phyloP scores from a whole-genome alignment of 2,888 invertebrate species.

The Dilophus febrilis region DNA sequence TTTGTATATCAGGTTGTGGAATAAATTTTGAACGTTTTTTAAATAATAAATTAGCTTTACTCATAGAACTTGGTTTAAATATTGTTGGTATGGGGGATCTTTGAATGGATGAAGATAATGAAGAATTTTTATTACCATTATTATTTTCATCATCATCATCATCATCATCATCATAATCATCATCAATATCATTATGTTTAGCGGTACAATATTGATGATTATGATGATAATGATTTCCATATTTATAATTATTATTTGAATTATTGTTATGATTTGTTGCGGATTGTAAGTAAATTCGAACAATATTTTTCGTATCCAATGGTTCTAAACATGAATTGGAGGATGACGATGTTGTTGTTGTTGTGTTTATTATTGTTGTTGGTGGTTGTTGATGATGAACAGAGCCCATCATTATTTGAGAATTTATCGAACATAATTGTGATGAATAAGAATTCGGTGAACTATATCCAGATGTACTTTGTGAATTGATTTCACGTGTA shows the following conservation, averaged over 20 bases:
- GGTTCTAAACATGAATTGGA: slow-evolving; percentile 9
- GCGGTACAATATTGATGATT: too few species aligned
- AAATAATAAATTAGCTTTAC: slow-evolving; percentile 10
- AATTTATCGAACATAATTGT: slow-evolving; percentile 1
- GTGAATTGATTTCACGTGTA: slow-evolving; percentile 19
- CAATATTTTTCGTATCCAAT: slow-evolving; percentile 12
- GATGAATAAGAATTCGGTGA: slow-evolving; percentile 31
- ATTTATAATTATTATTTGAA: too few species aligned
- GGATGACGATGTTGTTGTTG: too few species aligned
- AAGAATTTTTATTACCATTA: background rate
- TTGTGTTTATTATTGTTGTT: too few species aligned
- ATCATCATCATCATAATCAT: too few species aligned
- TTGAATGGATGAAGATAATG: background rate
- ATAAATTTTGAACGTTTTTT: slow-evolving; percentile 20
- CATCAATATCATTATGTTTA: too few species aligned
- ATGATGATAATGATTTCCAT: too few species aligned
- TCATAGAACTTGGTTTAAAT: slow-evolving; percentile 15
- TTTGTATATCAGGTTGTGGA: slow-evolving; percentile 31
- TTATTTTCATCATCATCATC: too few species aligned
- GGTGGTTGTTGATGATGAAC: too few species aligned
- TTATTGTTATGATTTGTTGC: too few species aligned
- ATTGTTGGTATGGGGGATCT: slow-evolving; percentile 8
- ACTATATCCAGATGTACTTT: slow-evolving; percentile 34
- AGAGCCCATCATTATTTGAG: too few species aligned
- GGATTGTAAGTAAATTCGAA: background rate